Conservation (phyloP, 2,113 vertebrate genomes). For the Megaleporinus macrocephalus region DNA sequence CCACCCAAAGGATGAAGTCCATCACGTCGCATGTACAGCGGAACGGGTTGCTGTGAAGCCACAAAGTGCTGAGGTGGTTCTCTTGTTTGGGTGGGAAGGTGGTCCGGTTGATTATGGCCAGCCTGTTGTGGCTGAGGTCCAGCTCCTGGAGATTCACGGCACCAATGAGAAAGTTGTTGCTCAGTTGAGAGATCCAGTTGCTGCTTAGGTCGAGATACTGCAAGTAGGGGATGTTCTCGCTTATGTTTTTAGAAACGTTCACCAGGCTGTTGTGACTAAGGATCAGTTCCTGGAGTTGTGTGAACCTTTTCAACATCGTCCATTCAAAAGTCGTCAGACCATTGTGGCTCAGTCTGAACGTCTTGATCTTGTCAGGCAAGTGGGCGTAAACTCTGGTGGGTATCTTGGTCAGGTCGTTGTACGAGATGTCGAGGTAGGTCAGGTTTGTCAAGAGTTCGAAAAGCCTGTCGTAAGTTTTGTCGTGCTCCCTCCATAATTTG, state of each 20-base stretch:
- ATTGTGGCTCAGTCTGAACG: constrained; percentile 69
- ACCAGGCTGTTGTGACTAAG: constrained; percentile 74
- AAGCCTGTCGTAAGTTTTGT: constrained; percentile 63
- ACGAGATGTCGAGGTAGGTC: constrained; percentile 76
- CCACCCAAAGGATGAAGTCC: constrained; percentile 77
- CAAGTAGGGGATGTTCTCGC: constrained; percentile 63
- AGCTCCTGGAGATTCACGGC: constrained; percentile 64
- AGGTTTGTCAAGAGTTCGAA: constrained; percentile 74
- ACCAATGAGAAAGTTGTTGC: constrained; percentile 61
- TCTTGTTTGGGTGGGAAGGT: constrained; percentile 58
- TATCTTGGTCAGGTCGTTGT: constrained; percentile 69
- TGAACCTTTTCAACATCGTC: constrained; percentile 62
- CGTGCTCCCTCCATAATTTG: constrained; percentile 72
- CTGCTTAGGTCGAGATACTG: constrained; percentile 71
- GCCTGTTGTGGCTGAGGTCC: constrained; percentile 73
- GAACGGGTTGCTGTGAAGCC: constrained; percentile 76
- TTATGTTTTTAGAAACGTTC: constrained; percentile 60
- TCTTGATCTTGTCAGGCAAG: constrained; percentile 67
- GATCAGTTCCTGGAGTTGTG: constrained; percentile 68
- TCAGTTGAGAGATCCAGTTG: constrained; percentile 75
- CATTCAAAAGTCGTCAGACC: constrained; percentile 66
- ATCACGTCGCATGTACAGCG: constrained; percentile 76
- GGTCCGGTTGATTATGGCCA: constrained; percentile 73
- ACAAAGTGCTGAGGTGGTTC: constrained; percentile 61
- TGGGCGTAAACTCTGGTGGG: constrained; percentile 59